These are phyloP conservation scores for Bubo blakistoni DNA, from an alignment of 2,113 vertebrate species.

Conservation along the genomic window DNA sequence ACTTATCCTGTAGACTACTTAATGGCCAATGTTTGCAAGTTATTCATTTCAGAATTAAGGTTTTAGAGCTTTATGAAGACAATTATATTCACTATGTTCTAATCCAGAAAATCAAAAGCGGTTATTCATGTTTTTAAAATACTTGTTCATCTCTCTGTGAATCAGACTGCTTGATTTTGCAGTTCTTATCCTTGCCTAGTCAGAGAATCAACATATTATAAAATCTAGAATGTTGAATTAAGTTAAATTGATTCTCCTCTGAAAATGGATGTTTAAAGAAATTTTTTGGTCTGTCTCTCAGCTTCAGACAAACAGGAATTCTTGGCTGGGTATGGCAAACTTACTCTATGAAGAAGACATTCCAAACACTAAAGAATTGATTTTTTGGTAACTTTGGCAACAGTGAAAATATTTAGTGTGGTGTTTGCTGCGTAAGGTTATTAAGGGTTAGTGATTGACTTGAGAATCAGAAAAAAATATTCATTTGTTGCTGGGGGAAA, in stretches of 20 bases:
- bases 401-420: background rate
- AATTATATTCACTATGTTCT: background rate
- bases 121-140: background rate
- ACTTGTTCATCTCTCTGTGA: background rate
- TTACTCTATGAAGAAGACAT: background rate
- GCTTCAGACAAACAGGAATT: background rate
- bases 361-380: background rate
- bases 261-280: background rate
- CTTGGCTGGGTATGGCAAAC: background rate
- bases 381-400: background rate
- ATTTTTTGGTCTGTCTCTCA: background rate
- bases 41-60: background rate
- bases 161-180: background rate
- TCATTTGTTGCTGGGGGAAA: background rate
- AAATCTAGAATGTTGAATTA: background rate
- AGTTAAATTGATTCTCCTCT: background rate
- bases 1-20: background rate
- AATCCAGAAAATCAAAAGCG: background rate
- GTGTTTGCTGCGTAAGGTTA: background rate
- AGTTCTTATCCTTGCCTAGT: background rate
- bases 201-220: background rate
- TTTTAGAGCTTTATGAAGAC: background rate
- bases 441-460: background rate
- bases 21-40: background rate
- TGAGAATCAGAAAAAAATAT: background rate